Base-by-base conservation (phyloP, 92 coral and sea anemone species). In the Epizoanthus fatuus region DNA sequence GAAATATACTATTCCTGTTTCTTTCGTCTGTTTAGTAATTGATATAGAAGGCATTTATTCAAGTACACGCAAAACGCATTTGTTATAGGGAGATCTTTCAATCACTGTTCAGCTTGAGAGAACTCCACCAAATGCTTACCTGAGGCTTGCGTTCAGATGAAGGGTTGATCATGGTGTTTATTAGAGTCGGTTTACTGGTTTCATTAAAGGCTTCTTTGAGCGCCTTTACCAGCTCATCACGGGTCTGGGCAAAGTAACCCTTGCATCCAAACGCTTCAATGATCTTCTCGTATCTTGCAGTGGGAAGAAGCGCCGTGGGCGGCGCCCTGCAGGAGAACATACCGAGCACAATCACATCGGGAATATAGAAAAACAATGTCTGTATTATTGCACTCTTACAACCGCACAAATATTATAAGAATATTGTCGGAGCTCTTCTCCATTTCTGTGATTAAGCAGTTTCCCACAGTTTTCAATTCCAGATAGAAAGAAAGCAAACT, bases 241-340 rank as follows among this genome's bases (percentile, higher is more conserved):
- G 93, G 13, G 97, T 96, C 83, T 93, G 86, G 0, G 87, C 97
- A 73, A 92, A 95, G 86, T 81, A 95, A 4, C 99, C 99, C 78
- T 84, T 91, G 19, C 99, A 94, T 32, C 98, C 99, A 86, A 96
- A 96, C 35, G 99, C 99, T 83, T 94, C 97, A n/a, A 93, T 95
- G 51, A 96, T 95, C 89, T 72, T 74, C 81, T 96, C 99, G 69
- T 96, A 96, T 37, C 94, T 87, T 17, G 95, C 88, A 5, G 90
- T 85, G 16, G 99, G 99, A 1, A 81, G 76, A 37, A 96, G 93
- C 3, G 98, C 97, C 1, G 98, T 96, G 22, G 99, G 98, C 4
- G 97, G 97, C 19, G 97, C 96, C 69, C 99, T 96, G 74, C 15
- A 83, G 45, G 75, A 40, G 0, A 69, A 37, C 0, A 55, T 19